A percentile compares a stretch with the other conserved stretches of the same genome.
These are phyloP conservation scores for Thomomys bottae DNA, from an alignment of 2,113 vertebrate genomes.

Conservation along the genomic window DNA sequence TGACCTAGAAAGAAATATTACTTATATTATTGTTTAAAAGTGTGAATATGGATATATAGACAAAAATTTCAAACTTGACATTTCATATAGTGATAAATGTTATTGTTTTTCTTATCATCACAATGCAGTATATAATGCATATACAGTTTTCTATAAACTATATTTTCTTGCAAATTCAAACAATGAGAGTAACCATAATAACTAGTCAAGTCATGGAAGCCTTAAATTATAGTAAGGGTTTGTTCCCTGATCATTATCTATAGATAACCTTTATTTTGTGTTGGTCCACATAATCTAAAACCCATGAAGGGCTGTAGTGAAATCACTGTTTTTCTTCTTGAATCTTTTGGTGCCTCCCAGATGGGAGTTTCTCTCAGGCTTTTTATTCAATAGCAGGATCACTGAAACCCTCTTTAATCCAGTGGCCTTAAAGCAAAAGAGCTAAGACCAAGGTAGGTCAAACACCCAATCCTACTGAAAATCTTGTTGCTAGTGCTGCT, in stretches of 20 bases:
- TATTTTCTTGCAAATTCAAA: slow-evolving; percentile 12
- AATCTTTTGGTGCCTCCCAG: neutral
- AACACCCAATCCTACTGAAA: neutral
- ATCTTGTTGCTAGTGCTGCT: neutral
- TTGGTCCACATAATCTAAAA: neutral
- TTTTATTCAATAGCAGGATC: neutral
- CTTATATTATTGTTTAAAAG: neutral
- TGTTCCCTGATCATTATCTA: neutral
- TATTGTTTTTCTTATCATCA: neutral
- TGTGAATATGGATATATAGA: neutral
- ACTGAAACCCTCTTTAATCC: neutral
- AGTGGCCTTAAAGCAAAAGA: neutral
- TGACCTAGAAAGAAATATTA: neutral
- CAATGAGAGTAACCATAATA: neutral
- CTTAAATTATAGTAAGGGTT: neutral
- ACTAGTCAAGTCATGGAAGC: neutral
- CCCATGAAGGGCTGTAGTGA: neutral
- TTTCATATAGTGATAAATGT: slow-evolving; percentile 24
- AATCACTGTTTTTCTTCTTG: neutral
- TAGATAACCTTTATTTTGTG: neutral
- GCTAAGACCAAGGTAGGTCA: neutral
- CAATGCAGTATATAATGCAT: neutral
- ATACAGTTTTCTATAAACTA: neutral
- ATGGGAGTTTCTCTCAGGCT: neutral
- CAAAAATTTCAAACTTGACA: neutral